Evolutionary conservation across 2,888 invertebrate species (phyloP).

Genomic region (Empis stercorea): DNA sequence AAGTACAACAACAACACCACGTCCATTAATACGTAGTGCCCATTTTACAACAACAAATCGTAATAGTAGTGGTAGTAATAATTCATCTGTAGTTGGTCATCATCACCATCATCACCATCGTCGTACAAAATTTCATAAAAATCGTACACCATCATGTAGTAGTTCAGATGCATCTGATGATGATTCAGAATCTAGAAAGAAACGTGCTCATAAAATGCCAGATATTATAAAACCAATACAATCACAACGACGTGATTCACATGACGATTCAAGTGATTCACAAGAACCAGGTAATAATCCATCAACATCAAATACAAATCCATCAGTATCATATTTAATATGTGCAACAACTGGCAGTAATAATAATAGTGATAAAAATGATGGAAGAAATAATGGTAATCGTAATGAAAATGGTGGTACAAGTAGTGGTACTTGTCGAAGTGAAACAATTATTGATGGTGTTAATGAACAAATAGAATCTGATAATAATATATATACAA

Average conservation of each 20-base stretch:
- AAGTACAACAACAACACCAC: conserved; percentile 17
- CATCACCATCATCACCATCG: conserved; percentile 37
- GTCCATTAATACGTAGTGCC: conserved; percentile 22
- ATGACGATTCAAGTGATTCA: conserved; percentile 76
- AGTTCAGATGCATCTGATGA: conserved; percentile 89
- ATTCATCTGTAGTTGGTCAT: conserved; percentile 14
- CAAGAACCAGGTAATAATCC: conserved; percentile 45
- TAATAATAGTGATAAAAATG: background rate
- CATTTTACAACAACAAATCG: conserved; percentile 12
- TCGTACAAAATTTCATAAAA: conserved; percentile 56
- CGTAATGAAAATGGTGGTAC: background rate
- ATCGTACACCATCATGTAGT: conserved; percentile 77
- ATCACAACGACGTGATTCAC: conserved; percentile 57
- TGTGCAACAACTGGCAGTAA: conserved; percentile 15
- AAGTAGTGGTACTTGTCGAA: background rate
- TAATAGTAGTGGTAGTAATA: conserved; percentile 6
- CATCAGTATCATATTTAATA: background rate
- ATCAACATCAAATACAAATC: conserved; percentile 19
- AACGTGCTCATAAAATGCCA: conserved; percentile 58
- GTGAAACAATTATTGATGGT: background rate
- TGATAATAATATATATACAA: too few species aligned
- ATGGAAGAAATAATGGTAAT: conserved; percentile 20
- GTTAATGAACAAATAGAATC: conserved; percentile 4
- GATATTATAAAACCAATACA: conserved; percentile 45
- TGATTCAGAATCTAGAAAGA: conserved; percentile 70